Evolutionary conservation across 2,888 invertebrate species (phyloP).

Genomic region (Tholera decimalis): DNA sequence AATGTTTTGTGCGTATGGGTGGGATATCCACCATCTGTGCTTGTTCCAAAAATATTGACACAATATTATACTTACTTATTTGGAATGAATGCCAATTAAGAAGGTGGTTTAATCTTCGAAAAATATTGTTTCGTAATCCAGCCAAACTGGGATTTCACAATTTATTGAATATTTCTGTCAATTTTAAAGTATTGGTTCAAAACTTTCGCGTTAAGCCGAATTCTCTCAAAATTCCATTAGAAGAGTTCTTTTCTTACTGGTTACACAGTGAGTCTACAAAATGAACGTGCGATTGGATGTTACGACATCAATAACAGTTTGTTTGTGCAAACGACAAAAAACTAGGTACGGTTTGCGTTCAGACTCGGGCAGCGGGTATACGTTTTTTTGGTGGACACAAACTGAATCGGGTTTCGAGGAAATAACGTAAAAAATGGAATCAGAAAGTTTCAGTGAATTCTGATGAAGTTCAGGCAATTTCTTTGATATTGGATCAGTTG

Average conservation of each 20-base stretch:
- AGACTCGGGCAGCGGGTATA: neutral
- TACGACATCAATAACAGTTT: constrained; percentile 38
- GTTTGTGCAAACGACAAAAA: constrained; percentile 27
- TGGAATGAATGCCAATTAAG: too few species aligned
- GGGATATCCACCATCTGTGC: too few species aligned
- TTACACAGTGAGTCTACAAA: constrained; percentile 34
- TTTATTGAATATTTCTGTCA: neutral
- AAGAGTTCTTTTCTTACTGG: constrained; percentile 28
- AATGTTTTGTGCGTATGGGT: too few species aligned
- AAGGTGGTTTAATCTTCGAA: too few species aligned
- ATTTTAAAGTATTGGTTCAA: constrained; percentile 20
- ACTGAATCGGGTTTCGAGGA: constrained; percentile 1
- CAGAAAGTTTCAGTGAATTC: constrained; percentile 8
- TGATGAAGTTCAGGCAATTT: constrained; percentile 12
- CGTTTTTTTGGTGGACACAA: constrained; percentile 22
- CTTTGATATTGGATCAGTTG: neutral
- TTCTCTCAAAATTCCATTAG: neutral
- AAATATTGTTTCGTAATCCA: too few species aligned
- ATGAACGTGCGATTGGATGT: constrained; percentile 34
- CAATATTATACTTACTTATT: too few species aligned
- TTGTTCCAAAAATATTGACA: too few species aligned
- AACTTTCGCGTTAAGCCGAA: neutral
- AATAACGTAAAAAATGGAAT: constrained; percentile 27
- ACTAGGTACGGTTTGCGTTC: constrained; percentile 6
- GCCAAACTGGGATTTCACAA: too few species aligned